Evolutionary conservation across 2,113 vertebrate genomes (phyloP).

Genomic region (Ameiurus melas): DNA sequence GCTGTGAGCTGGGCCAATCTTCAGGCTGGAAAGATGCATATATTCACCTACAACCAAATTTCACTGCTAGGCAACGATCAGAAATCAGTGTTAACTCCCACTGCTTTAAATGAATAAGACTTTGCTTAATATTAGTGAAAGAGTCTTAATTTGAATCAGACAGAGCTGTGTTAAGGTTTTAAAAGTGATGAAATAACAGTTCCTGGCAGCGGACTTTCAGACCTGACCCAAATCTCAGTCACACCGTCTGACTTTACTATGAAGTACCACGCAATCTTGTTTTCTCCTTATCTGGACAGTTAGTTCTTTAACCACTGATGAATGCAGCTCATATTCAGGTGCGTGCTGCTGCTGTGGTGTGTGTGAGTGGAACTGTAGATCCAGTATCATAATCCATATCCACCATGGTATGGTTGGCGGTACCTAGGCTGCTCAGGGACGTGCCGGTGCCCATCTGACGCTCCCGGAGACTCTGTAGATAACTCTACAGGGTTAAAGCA

Average conservation of each 20-base stretch:
- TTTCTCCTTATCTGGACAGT: not conserved
- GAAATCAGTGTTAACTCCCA: not conserved
- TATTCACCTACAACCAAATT: not conserved
- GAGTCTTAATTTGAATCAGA: not conserved
- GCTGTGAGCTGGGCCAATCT: not conserved
- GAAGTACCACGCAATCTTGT: not conserved
- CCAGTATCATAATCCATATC: slow-evolving; percentile 82
- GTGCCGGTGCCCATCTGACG: slow-evolving; percentile 77
- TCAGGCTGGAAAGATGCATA: not conserved
- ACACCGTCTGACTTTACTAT: not conserved
- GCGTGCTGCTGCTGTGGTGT: slow-evolving; percentile 69
- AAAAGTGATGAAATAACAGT: not conserved
- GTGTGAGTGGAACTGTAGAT: slow-evolving; percentile 80
- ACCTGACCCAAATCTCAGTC: not conserved
- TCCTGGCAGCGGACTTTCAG: not conserved
- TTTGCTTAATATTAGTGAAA: not conserved
- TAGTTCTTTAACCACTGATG: not conserved
- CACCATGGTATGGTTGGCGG: slow-evolving; percentile 72
- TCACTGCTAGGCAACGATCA: not conserved
- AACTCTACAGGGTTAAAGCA: slow-evolving; percentile 72
- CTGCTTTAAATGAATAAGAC: not conserved
- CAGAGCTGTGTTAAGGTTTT: not conserved
- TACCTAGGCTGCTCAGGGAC: slow-evolving; percentile 77
- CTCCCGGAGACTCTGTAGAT: slow-evolving; percentile 85
- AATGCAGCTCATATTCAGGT: slow-evolving; percentile 60